Conservation (phyloP, 2,888 invertebrate species). For the Trissoscelio sp. region DNA sequence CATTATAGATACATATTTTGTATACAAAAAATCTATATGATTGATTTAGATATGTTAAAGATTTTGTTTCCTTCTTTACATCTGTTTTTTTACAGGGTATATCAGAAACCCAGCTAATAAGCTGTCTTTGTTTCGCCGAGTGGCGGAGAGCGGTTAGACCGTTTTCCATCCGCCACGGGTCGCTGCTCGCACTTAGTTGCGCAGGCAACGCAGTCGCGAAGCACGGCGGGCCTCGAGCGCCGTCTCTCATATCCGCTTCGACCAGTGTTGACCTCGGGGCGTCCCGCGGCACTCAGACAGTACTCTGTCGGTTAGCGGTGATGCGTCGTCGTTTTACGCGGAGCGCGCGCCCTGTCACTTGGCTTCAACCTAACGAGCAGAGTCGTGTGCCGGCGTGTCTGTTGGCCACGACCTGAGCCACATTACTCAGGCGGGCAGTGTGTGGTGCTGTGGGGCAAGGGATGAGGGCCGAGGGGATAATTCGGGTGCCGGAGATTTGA, state of each 20-base stretch:
- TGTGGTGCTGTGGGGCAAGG: conserved; percentile 81
- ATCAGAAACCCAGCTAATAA: no score
- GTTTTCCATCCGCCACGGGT: conserved; percentile 51
- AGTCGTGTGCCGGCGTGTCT: conserved; percentile 47
- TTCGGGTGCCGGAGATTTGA: conserved; percentile 80
- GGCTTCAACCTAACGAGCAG: conserved; percentile 28
- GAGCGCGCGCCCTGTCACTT: conserved; percentile 49
- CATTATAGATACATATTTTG: no score
- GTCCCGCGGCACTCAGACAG: conserved; percentile 12
- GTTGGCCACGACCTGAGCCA: conserved; percentile 30
- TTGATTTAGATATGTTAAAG: no score
- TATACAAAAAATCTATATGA: no score
- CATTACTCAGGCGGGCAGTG: conserved; percentile 76
- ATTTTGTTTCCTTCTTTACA: no score
- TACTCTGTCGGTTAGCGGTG: conserved; percentile 45
- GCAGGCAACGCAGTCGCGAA: conserved; percentile 42
- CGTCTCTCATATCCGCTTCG: conserved; percentile 27
- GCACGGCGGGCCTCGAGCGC: conserved; percentile 15
- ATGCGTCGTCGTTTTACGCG: conserved; percentile 59
- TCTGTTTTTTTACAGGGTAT: no score
- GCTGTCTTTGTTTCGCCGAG: no score
- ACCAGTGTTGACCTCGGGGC: conserved; percentile 44
- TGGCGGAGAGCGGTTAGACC: no score
- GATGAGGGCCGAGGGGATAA: conserved; percentile 81
- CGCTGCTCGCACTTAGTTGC: conserved; percentile 50